Evolutionary conservation across 1,140 invertebrate species (phyloP), one percentile per base, ranked within the genome.

Genomic region (Drosophila asahinai): DNA sequence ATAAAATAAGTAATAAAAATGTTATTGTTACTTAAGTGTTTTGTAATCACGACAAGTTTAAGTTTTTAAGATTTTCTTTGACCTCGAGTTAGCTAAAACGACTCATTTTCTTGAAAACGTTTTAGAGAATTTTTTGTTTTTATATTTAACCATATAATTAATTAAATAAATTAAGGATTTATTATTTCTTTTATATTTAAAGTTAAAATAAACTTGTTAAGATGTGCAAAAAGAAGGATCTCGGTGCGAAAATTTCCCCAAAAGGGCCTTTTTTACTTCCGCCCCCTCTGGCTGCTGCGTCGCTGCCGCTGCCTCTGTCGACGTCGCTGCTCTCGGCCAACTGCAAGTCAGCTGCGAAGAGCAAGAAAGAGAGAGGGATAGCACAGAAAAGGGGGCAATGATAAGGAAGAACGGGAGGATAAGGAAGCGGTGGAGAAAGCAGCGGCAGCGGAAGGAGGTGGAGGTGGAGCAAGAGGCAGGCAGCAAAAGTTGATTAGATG

Each of bases 401-500:
- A 25, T 14, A 33, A 52, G 40, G n/a, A 54, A 25, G 30, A 33
- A 22, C 9, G 36, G 45, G 33, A 38, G n/a, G 11, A 55, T 55
- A 55, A 52, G 12, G 48, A 19, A 42, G 45, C 36, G 8, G 40
- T 5, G 8, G 38, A 17, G 47, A 38, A 61, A 22, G 49, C 15
- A 42, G 40, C 42, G 22, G 11, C 42, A 19, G 58, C 5, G 22
- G 30, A 12, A 25, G n/a, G 3, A 48, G 11, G 36, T 14, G 22
- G 45, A 22, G 36, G 48, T 22, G 27, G 40, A 43, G 68, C 42
- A 52, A n/a, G 62, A 79, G 81, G 73, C 73, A 19, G 70, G 83
- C 86, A 75, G 78, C 80, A 92, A 92, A 92, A 92, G 91, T 92
- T 92, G 91, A 92, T 92, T 92, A 92, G 91, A 92, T 92, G 91